Evolutionary conservation across 2,797 vertebrate genomes (phyloP).

Genomic region (Numenius phaeopus): DNA sequence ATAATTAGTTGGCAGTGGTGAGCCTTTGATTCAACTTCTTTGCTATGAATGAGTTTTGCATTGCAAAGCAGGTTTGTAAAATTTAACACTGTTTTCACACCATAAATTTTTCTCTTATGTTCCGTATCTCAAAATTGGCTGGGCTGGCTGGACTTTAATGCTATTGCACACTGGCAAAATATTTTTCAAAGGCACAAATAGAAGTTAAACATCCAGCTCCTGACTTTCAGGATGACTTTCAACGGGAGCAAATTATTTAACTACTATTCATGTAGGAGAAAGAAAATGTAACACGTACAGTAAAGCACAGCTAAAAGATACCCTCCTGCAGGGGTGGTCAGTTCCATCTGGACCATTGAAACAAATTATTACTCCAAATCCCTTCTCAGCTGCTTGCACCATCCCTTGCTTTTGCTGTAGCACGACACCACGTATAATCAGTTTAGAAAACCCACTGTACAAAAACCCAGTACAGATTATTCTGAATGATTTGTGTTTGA

Average conservation of each 20-base stretch:
- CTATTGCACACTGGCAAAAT: neutral
- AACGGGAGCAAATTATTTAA: neutral
- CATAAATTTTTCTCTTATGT: neutral
- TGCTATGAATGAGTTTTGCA: conserved; percentile 33
- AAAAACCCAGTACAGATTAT: neutral
- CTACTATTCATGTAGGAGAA: neutral
- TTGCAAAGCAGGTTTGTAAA: conserved; percentile 38
- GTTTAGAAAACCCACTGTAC: neutral
- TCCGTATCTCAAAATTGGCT: neutral
- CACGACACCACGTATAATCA: neutral
- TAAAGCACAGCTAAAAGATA: neutral
- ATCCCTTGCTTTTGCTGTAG: neutral
- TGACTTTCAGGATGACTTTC: neutral
- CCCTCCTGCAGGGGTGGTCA: neutral
- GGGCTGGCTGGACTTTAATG: neutral
- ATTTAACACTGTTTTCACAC: neutral
- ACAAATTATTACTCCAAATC: neutral
- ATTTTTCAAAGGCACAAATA: neutral
- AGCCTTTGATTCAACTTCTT: conserved; percentile 24
- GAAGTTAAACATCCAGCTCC: neutral
- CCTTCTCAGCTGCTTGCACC: neutral
- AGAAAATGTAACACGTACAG: neutral
- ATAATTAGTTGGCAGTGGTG: conserved; percentile 2
- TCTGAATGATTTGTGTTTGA: neutral
- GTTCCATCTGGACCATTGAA: neutral